Evolutionary conservation across 2,113 vertebrate species (phyloP).

Genomic region (Turdus rufiventris): DNA sequence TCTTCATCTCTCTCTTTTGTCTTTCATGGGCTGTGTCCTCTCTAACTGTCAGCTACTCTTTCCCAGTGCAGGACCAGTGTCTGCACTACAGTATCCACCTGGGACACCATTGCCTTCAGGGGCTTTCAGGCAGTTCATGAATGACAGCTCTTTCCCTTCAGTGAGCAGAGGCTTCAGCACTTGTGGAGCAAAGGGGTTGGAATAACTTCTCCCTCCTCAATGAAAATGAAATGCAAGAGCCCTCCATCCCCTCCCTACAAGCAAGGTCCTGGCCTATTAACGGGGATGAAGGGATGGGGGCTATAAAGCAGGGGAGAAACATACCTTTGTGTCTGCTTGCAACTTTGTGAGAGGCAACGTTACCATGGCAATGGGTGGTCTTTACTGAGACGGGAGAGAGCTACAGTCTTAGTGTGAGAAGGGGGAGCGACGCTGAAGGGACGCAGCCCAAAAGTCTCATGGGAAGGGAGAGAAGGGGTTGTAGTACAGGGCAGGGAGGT

Average conservation of each 20-base stretch:
- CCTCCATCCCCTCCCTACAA: background rate
- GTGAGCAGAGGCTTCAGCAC: background rate
- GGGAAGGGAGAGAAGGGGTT: background rate
- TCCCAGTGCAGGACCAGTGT: background rate
- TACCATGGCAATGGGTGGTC: conserved; percentile 66
- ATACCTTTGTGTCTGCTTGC: conserved; percentile 42
- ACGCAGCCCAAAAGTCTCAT: background rate
- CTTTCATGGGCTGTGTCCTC: background rate
- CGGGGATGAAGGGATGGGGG: background rate
- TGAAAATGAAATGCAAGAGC: background rate
- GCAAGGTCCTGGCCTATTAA: background rate
- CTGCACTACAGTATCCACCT: background rate
- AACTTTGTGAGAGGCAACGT: conserved; percentile 56
- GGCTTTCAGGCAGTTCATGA: background rate
- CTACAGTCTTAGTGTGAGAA: background rate
- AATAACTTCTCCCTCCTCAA: background rate
- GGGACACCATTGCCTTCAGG: background rate
- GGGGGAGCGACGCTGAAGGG: background rate
- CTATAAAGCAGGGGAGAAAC: conserved; percentile 7
- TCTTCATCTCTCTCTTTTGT: background rate
- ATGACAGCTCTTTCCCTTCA: background rate
- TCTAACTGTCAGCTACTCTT: background rate
- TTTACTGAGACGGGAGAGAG: conserved; percentile 21
- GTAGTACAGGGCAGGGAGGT: background rate
- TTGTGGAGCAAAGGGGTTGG: background rate